These are phyloP conservation scores for Stegastes partitus DNA, from an alignment of 2,113 vertebrate species.

Conservation along the genomic window DNA sequence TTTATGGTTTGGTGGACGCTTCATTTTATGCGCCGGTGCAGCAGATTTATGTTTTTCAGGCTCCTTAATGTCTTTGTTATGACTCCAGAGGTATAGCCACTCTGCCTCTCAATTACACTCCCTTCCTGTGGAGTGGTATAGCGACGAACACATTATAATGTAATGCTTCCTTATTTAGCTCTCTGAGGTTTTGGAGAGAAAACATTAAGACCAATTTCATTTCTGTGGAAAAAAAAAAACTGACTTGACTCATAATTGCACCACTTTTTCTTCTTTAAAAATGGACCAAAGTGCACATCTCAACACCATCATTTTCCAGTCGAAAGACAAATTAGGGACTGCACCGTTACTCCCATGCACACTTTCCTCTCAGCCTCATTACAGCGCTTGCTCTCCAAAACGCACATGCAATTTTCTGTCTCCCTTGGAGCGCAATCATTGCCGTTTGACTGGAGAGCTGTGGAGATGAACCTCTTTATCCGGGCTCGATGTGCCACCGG, in stretches of 20 bases:
- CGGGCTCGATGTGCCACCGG: conserved; percentile 33
- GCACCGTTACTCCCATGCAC: conserved; percentile 8
- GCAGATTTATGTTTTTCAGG: conserved; percentile 19
- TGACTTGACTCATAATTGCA: not conserved
- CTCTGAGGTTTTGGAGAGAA: conserved; percentile 1
- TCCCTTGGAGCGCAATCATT: conserved; percentile 62
- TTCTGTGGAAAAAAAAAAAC: not conserved
- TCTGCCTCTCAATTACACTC: conserved; percentile 37
- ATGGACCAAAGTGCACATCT: not conserved
- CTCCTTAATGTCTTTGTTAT: conserved; percentile 27
- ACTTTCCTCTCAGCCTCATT: conserved; percentile 37
- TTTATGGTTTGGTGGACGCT: conserved; percentile 24
- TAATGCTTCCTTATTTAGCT: conserved; percentile 51
- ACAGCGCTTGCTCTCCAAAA: conserved; percentile 42
- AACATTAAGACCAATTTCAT: not conserved
- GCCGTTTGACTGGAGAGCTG: conserved; percentile 68
- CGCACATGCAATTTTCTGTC: conserved; percentile 39
- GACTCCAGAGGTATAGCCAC: conserved; percentile 14
- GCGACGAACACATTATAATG: conserved; percentile 26
- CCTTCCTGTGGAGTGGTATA: conserved; percentile 42
- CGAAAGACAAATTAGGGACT: not conserved
- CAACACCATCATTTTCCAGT: not conserved
- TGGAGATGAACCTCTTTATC: conserved; percentile 50
- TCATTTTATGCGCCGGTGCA: not conserved
- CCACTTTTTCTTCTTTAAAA: not conserved